Evolutionary conservation across 35 echinoderm and acorn worm species (phyloP).

Genomic region (Nesometra sesokonis): DNA sequence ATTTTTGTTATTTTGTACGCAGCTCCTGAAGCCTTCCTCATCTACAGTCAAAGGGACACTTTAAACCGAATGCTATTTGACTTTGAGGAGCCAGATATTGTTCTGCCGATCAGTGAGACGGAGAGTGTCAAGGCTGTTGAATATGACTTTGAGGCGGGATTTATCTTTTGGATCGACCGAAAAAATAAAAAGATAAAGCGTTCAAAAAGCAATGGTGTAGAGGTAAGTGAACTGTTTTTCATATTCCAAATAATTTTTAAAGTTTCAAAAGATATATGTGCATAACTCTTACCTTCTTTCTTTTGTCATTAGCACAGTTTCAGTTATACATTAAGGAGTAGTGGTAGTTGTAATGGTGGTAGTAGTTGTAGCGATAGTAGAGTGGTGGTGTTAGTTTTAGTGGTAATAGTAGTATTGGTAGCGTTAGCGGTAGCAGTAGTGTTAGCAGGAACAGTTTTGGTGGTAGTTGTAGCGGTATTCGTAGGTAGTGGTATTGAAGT

Average conservation of each 20-base stretch:
- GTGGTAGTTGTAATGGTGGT: too few relatives aligned
- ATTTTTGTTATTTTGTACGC: background rate
- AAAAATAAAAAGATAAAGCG: constrained; percentile 55
- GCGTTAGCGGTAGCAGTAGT: too few relatives aligned
- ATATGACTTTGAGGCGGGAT: constrained; percentile 45
- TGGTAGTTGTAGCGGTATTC: too few relatives aligned
- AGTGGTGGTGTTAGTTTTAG: too few relatives aligned
- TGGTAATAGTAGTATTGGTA: too few relatives aligned
- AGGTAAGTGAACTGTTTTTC: constrained; percentile 15
- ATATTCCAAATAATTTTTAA: background rate
- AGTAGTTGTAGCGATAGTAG: too few relatives aligned
- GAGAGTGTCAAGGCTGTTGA: constrained; percentile 60
- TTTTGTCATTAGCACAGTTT: too few relatives aligned
- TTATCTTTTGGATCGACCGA: constrained; percentile 65
- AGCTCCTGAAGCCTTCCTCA: constrained; percentile 83
- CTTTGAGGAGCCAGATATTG: constrained; percentile 55
- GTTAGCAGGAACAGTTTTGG: too few relatives aligned
- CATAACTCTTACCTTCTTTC: too few relatives aligned
- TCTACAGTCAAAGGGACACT: constrained; percentile 52
- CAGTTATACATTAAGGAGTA: too few relatives aligned
- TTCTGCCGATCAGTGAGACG: constrained; percentile 53
- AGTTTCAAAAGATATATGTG: too few relatives aligned
- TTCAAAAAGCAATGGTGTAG: constrained; percentile 48
- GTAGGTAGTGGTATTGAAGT: too few relatives aligned
- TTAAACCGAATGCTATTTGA: constrained; percentile 48